phyloP scores from a whole-genome alignment of 1,140 invertebrate genomes.

The Meloidogyne chitwoodi region DNA sequence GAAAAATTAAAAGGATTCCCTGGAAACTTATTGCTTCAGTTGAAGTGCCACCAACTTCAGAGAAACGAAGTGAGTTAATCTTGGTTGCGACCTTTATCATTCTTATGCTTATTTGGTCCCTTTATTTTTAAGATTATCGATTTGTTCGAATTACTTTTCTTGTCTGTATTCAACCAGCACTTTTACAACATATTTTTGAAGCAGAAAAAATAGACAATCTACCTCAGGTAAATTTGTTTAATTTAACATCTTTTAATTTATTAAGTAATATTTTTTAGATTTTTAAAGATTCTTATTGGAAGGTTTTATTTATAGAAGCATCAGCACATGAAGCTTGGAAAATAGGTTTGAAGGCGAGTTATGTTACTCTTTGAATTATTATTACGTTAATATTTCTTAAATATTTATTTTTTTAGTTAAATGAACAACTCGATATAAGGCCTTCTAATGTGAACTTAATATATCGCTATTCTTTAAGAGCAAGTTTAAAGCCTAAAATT shows the following conservation, averaged over 20 bases:
- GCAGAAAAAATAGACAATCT: background rate
- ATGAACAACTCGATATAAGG: background rate
- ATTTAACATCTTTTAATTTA: background rate
- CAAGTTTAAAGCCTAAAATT: background rate
- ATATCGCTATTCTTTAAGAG: slow-evolving; percentile 2
- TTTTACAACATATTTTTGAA: background rate
- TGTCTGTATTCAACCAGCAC: background rate
- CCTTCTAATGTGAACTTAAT: background rate
- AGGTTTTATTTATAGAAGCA: slow-evolving; percentile 10
- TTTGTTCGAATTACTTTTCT: slow-evolving; percentile 14
- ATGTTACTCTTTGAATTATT: background rate
- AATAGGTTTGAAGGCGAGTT: slow-evolving; percentile 7
- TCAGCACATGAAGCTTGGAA: slow-evolving; percentile 13
- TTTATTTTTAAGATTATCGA: background rate
- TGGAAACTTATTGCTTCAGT: slow-evolving; percentile 15
- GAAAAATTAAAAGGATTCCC: background rate
- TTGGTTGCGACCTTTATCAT: too few species aligned
- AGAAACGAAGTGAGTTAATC: background rate
- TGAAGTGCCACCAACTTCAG: slow-evolving; percentile 14
- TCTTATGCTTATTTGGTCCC: background rate
- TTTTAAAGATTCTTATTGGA: slow-evolving; percentile 6
- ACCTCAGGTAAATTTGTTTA: background rate
- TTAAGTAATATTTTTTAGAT: background rate
- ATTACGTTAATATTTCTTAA: background rate
- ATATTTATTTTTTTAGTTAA: slow-evolving; percentile 2